A percentile compares a stretch with the other conserved stretches of the same genome.
phyloP scores from a whole-genome alignment of 2,113 vertebrate species.

The Protomyctophum bolini region DNA sequence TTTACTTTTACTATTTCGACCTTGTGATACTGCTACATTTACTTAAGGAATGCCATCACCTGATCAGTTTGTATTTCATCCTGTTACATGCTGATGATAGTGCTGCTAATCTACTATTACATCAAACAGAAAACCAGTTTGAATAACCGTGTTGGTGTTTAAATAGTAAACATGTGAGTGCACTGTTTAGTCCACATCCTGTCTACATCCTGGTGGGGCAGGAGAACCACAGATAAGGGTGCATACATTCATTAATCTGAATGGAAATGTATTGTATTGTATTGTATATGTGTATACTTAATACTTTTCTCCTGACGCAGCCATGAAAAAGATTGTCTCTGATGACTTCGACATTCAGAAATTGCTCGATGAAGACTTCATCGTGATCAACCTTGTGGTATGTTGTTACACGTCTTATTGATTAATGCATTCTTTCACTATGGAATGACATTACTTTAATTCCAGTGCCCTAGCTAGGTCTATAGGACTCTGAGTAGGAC shows the following conservation, averaged over 20 bases:
- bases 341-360: slow-evolving; percentile 88
- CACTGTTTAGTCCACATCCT: background rate
- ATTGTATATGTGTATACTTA: background rate
- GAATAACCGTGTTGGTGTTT: background rate
- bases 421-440: too few relatives aligned
- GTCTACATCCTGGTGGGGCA: slow-evolving; percentile 15
- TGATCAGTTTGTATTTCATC: too few relatives aligned
- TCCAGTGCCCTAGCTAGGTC: too few relatives aligned
- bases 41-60: too few relatives aligned
- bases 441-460: too few relatives aligned
- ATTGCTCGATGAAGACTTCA: slow-evolving; percentile 85
- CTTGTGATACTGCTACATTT: background rate
- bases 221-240: background rate
- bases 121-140: slow-evolving; percentile 1
- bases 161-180: slow-evolving; percentile 5
- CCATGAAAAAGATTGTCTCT: slow-evolving; percentile 88
- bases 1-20: background rate
- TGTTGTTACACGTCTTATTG: slow-evolving; percentile 67
- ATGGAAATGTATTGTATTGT: background rate
- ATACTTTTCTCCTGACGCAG: slow-evolving; percentile 62
- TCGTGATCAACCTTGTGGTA: slow-evolving; percentile 92
- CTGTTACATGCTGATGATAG: too few relatives aligned
- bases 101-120: too few relatives aligned
- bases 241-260: background rate
- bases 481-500: too few relatives aligned